phyloP scores from a whole-genome alignment of 2,888 invertebrate species.

The Dioctria linearis region DNA sequence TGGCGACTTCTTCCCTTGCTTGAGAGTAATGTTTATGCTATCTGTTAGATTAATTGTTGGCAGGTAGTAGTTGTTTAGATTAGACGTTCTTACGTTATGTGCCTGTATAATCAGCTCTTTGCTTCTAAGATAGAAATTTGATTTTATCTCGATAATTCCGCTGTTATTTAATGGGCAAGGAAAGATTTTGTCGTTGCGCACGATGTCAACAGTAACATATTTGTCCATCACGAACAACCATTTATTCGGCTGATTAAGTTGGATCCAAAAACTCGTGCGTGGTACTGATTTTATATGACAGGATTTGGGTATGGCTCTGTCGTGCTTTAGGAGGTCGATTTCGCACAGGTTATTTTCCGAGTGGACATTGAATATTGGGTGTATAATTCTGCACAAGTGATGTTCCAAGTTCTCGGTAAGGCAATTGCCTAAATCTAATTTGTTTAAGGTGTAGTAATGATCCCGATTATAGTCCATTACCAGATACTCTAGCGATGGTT shows the following conservation, averaged over 20 bases:
- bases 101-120: not conserved
- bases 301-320: no score
- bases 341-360: no score
- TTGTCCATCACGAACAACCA: not conserved
- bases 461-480: not conserved
- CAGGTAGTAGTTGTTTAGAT: not conserved
- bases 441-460: not conserved
- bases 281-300: no score
- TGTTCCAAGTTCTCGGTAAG: no score
- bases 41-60: slow-evolving; percentile 2
- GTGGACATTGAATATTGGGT: no score
- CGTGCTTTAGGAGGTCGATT: no score
- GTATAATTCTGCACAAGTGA: no score
- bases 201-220: not conserved
- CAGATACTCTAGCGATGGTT: not conserved
- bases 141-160: not conserved
- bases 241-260: not conserved
- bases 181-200: not conserved
- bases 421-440: no score
- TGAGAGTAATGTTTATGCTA: no score
- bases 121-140: not conserved
- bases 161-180: not conserved
- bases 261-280: slow-evolving; percentile 5
- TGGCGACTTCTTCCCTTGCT: no score
- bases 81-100: not conserved